A percentile compares a stretch with the other conserved stretches of the same genome.
phyloP scores from a whole-genome alignment of 2,888 invertebrate species.

The Caenorhabditis macrosperma region DNA sequence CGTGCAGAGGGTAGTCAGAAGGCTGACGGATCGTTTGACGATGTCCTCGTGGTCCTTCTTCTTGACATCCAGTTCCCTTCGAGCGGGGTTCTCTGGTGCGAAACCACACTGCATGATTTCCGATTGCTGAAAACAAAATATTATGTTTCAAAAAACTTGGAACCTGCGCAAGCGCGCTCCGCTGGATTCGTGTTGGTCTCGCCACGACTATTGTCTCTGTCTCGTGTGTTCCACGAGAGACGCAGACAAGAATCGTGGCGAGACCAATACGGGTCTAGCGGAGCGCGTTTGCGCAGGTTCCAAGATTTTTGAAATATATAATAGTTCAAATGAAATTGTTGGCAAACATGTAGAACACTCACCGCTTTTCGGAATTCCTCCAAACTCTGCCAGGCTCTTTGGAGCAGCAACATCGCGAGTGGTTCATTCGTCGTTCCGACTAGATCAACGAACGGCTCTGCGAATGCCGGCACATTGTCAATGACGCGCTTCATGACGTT shows the following conservation, averaged over 20 bases:
- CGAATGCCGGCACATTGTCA: slow-evolving; percentile 38
- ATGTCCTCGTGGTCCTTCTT: slow-evolving; percentile 52
- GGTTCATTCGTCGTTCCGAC: slow-evolving; percentile 10
- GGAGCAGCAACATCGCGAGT: slow-evolving; percentile 19
- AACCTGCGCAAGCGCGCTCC: too few relatives aligned
- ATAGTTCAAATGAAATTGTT: too few relatives aligned
- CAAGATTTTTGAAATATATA: too few relatives aligned
- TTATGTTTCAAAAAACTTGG: too few relatives aligned
- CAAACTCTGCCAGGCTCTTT: slow-evolving; percentile 36
- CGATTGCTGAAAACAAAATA: background rate
- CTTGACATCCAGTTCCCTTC: slow-evolving; percentile 7
- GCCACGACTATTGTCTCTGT: too few relatives aligned
- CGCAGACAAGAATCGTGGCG: too few relatives aligned
- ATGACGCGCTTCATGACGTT: slow-evolving; percentile 47
- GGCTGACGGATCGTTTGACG: slow-evolving; percentile 28
- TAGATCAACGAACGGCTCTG: slow-evolving; percentile 48
- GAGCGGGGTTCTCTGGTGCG: background rate
- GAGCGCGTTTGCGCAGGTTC: too few relatives aligned
- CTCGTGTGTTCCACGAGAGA: too few relatives aligned
- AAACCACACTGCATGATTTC: background rate
- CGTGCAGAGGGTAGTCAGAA: slow-evolving; percentile 37
- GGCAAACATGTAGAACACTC: too few relatives aligned
- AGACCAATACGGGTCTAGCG: too few relatives aligned
- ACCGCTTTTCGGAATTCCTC: slow-evolving; percentile 15
- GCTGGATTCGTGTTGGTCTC: too few relatives aligned